phyloP scores from a whole-genome alignment of 2,888 invertebrate genomes.

The Sinohyriopsis cumingii region DNA sequence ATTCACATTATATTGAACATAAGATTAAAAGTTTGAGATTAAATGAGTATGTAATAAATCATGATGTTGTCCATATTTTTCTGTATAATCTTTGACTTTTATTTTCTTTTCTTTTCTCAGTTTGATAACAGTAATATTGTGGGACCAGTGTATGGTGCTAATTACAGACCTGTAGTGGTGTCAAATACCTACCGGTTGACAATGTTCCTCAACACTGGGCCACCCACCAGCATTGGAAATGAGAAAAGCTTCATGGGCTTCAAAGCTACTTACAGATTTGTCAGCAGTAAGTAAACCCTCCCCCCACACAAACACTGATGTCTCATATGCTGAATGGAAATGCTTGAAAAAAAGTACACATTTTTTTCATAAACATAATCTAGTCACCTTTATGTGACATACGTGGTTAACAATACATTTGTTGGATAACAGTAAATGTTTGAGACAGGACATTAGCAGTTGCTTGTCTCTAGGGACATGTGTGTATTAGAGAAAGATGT shows the following conservation, averaged over 20 bases:
- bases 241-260: slow-evolving; percentile 40
- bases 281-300: slow-evolving; percentile 26
- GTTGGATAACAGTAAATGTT: too few species aligned
- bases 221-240: slow-evolving; percentile 13
- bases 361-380: neutral
- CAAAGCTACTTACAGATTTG: slow-evolving; percentile 40
- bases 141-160: slow-evolving; percentile 24
- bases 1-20: too few species aligned
- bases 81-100: neutral
- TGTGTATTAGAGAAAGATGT: too few species aligned
- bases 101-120: slow-evolving; percentile 24
- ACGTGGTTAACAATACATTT: too few species aligned
- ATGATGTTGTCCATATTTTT: too few species aligned
- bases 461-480: too few species aligned
- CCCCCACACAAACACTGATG: neutral
- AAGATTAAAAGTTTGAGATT: too few species aligned
- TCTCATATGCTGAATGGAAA: too few species aligned
- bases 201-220: slow-evolving; percentile 43
- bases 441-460: neutral
- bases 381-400: too few species aligned
- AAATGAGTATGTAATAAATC: too few species aligned
- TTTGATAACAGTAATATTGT: slow-evolving; percentile 34
- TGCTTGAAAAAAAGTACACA: neutral
- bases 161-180: slow-evolving; percentile 31
- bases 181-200: slow-evolving; percentile 30